Base-by-base conservation (phyloP, 2,113 vertebrate species). In the Otus sunia region DNA sequence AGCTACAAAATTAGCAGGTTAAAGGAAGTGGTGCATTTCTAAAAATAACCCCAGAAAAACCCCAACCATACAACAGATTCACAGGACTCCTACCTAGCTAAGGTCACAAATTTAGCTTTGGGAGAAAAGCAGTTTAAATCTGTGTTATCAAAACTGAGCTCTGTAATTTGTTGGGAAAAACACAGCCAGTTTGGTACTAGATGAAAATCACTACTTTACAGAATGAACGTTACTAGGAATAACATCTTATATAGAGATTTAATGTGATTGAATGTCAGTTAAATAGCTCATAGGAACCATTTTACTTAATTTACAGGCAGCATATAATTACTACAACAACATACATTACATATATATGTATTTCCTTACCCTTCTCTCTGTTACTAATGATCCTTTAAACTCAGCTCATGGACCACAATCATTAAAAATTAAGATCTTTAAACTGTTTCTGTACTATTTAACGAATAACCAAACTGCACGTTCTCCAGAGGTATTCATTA, bases 201-300 rank as follows among this genome's bases (percentile, higher is more conserved):
- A 56, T 0, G 11, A 27, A 83, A 84, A n/a, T 6, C 27, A 0
- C 43, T 15, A 0, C 50, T 10, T n/a, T 26, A 14, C 15, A 47
- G 21, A 15, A 30, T 13, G 5, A 66, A 5, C 17, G 32, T 4
- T 69, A 2, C 4, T 59, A 27, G 86, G 19, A 47, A 27, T 25
- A 22, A 13, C 4, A 5, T 0, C 29, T 53, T 49, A 5, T 29
- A 29, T 30, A 55, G 58, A 58, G 25, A 9, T 58, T 58, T 49
- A 8, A 11, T 22, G 74, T 26, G 83, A 34, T 25, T 63, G 21
- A 49, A 37, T 23, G 36, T 52, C 67, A 60, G 49, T 45, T 59
- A 22, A 76, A 50, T 17, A 60, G 67, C 50, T 67, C 23, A 1
- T 8, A 8, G 15, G 75, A 76, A 55, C 49, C 6, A 0, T 47